phyloP scores from a whole-genome alignment of 2,113 vertebrate genomes.

The Ovibos moschatus region DNA sequence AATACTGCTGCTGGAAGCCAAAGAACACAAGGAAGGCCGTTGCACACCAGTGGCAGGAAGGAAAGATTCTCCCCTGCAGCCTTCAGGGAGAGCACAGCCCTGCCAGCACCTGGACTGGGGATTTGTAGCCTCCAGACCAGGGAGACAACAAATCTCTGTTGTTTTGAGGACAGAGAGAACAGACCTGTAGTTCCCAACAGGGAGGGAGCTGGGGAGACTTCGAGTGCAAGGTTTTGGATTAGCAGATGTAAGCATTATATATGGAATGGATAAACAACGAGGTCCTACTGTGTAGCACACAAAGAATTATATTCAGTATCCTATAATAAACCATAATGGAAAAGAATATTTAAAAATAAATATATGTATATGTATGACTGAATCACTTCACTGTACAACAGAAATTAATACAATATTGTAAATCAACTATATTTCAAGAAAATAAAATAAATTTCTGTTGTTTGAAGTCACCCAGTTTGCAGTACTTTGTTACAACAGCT shows the following conservation, averaged over 20 bases:
- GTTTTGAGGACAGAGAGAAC: not conserved
- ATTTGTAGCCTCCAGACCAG: not conserved
- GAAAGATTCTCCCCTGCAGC: not conserved
- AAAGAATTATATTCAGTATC: not conserved
- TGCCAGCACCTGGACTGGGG: accelerated
- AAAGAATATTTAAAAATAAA: not conserved
- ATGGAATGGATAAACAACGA: not conserved
- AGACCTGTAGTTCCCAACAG: not conserved
- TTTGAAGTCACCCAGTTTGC: not conserved
- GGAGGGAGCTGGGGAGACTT: not conserved
- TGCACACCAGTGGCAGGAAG: accelerated
- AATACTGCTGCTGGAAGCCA: not conserved
- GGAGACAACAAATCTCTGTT: not conserved
- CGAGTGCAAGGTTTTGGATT: accelerated
- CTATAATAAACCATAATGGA: not conserved
- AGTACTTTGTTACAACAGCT: not conserved
- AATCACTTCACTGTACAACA: not conserved
- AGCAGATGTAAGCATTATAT: not conserved
- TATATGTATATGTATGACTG: not conserved
- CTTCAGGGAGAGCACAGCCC: not conserved
- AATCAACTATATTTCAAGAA: not conserved
- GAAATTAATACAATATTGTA: not conserved
- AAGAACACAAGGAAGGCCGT: not conserved
- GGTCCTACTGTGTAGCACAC: not conserved
- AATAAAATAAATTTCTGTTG: not conserved